Conservation (phyloP, 2,888 invertebrate genomes). For the Furcula furcula region DNA sequence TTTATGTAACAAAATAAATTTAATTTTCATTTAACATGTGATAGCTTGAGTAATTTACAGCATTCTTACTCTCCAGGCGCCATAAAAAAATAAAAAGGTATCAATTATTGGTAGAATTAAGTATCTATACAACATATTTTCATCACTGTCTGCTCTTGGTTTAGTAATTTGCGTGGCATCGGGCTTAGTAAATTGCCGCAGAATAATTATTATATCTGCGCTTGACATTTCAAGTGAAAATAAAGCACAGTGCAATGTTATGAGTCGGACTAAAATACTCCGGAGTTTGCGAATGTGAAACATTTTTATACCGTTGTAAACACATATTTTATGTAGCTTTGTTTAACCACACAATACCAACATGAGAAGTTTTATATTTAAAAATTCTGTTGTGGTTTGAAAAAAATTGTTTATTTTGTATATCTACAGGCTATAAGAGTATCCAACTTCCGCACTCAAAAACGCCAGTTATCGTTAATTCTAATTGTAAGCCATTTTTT, state of each 20-base stretch:
- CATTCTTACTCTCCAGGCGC: too few species aligned
- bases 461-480: too few species aligned
- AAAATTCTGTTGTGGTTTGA: neutral
- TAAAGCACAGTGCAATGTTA: conserved; percentile 26
- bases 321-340: conserved; percentile 11
- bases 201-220: conserved; percentile 26
- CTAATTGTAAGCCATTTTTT: too few species aligned
- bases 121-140: too few species aligned
- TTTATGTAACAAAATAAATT: too few species aligned
- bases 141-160: conserved; percentile 15
- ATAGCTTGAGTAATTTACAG: too few species aligned
- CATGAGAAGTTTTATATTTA: neutral
- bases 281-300: conserved; percentile 1
- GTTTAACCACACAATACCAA: conserved; percentile 10
- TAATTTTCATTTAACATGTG: too few species aligned
- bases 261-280: conserved; percentile 7
- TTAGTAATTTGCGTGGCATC: conserved; percentile 10
- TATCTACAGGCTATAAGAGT: too few species aligned
- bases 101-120: too few species aligned
- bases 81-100: too few species aligned
- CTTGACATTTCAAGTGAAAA: conserved; percentile 32
- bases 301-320: conserved; percentile 22
- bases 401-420: too few species aligned
- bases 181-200: conserved; percentile 5
- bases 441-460: too few species aligned